Evolutionary conservation across 2,797 vertebrate genomes (phyloP), one percentile per base, ranked within the genome.

Genomic region (Manis javanica): DNA sequence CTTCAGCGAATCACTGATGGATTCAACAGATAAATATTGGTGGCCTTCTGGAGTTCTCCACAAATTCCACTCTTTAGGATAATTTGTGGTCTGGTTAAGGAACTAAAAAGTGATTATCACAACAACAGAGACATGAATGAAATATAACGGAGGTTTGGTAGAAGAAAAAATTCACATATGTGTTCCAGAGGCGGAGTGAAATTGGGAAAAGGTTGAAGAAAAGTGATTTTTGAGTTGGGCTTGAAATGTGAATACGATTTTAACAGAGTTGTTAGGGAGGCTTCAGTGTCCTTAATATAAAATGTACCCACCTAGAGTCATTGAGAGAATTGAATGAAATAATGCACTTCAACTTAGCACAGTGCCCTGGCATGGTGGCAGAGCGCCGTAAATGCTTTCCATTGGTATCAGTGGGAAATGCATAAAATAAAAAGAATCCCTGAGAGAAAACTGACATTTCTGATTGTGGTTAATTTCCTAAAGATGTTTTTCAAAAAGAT

Each of bases 401-500:
- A 7, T 74, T 69, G 55, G 77, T 81, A 77, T 69, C 21, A 31
- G 34, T 39, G 26, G 51, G 59, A 90, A 95, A 72, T 57, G 12
- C 16, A 91, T 34, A 61, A 83, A 93, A 69, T 23, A 42, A 77
- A 63, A 55, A 57, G 26, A 94, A 53, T 59, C 34, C 91, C 42
- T 78, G 34, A 31, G 64, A 49, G 7, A 86, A 68, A 84, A 74
- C 24, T 49, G 46, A 16, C 42, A 66, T 79, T 86, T 61, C 13
- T 81, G 18, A 92, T 85, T 55, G 59, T 85, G 42, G 23, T 88
- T 92, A 79, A 82, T 82, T 92, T 91, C 24, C 71, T 84, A 89
- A 83, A 78, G 39, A 55, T 51, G 61, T 95, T 34, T 86, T 87
- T n/a, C 13, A 39, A 26, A 92, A 95, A 64, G 14, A 72, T 84